Evolutionary conservation across 1,140 invertebrate genomes (phyloP).

Genomic region (Camponotus floridanus): DNA sequence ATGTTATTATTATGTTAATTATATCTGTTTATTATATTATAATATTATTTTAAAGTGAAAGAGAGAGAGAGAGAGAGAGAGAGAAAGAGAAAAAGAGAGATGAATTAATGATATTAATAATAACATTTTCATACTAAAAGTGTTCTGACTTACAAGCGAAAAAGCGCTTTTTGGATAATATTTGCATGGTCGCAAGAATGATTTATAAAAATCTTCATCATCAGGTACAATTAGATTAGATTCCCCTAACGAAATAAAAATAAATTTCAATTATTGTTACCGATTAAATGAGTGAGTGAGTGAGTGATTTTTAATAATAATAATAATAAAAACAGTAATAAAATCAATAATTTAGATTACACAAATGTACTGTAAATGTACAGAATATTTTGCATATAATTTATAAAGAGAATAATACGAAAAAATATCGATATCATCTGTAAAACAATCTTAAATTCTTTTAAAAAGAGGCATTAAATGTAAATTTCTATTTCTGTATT

Average conservation of each 20-base stretch:
- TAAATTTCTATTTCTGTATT: no score
- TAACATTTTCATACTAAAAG: background rate
- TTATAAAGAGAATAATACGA: background rate
- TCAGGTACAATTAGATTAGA: constrained; percentile 79
- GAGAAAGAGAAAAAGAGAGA: background rate
- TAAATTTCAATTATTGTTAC: background rate
- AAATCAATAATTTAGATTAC: background rate
- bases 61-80: no score
- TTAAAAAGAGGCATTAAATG: no score
- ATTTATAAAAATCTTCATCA: constrained; percentile 79
- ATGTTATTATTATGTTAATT: no score
- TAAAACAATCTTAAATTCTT: background rate
- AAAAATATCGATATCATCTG: background rate
- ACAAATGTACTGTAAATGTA: background rate
- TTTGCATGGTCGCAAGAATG: constrained; percentile 85
- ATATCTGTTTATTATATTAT: no score
- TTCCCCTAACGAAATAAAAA: constrained; percentile 77
- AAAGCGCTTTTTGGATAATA: constrained; percentile 85
- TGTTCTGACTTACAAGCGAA: constrained; percentile 77
- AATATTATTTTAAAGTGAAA: background rate
- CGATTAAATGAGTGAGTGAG: no score
- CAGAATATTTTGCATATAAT: background rate
- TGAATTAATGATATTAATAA: background rate
- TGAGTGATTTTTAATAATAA: background rate
- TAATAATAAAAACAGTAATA: background rate